Percentiles rank a stretch among this genome's conserved stretches.
phyloP scores from a whole-genome alignment of 2,113 vertebrate species.

The Indicator maculatus region DNA sequence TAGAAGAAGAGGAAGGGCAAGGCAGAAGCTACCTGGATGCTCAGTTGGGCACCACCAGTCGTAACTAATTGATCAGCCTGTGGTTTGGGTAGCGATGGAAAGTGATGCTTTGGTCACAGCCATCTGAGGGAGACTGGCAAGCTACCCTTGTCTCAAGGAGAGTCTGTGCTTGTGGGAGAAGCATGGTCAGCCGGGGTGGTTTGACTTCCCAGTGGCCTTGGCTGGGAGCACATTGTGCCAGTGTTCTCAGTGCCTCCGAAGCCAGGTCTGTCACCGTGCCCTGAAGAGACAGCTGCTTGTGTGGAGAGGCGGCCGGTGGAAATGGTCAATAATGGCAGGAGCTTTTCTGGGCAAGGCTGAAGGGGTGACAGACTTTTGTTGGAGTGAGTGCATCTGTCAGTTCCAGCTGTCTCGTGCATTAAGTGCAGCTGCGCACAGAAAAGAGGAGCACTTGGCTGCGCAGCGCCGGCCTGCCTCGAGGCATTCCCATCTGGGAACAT shows the following conservation, averaged over 20 bases:
- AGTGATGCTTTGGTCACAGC: fast-evolving
- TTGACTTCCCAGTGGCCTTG: not conserved
- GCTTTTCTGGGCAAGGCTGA: not conserved
- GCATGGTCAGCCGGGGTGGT: fast-evolving
- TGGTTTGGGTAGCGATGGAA: fast-evolving
- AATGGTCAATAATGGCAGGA: not conserved
- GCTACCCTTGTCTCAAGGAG: fast-evolving
- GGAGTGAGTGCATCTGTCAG: not conserved
- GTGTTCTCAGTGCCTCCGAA: fast-evolving
- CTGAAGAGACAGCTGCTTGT: fast-evolving
- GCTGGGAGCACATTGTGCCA: fast-evolving
- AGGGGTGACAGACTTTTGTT: not conserved
- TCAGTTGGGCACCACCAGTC: not conserved
- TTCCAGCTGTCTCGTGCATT: not conserved
- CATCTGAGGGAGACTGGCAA: fast-evolving
- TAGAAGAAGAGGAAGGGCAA: not conserved
- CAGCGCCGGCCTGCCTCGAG: not conserved
- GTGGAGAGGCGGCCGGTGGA: not conserved
- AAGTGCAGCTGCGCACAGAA: not conserved
- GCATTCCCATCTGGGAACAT: not conserved
- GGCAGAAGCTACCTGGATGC: not conserved
- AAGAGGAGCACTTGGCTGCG: not conserved
- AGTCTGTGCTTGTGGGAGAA: not conserved
- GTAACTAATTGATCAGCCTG: too few relatives aligned
- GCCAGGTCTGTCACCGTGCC: fast-evolving